Evolutionary conservation across 2,113 vertebrate genomes (phyloP).

Genomic region (Quiscalus mexicanus): DNA sequence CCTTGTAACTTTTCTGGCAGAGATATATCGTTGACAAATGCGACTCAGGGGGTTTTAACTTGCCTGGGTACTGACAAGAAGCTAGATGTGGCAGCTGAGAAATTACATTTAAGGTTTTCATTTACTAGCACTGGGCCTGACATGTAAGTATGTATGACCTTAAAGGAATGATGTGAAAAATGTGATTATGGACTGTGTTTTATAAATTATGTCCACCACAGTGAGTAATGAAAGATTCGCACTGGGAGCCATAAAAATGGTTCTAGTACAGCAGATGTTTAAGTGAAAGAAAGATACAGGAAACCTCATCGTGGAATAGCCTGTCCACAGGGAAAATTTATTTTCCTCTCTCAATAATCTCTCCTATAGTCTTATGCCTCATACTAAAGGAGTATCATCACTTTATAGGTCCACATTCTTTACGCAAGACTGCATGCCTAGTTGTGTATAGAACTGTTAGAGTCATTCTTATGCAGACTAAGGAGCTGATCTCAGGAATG

Average conservation of each 20-base stretch:
- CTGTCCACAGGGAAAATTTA: background rate
- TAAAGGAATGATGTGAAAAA: background rate
- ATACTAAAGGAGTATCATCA: background rate
- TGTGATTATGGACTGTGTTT: background rate
- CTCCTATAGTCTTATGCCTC: background rate
- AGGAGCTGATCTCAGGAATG: background rate
- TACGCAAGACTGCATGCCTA: background rate
- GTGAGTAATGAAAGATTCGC: background rate
- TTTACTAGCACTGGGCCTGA: background rate
- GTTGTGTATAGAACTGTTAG: background rate
- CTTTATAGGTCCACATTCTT: background rate
- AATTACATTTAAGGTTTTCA: background rate
- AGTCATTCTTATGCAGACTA: background rate
- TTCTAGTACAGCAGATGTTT: background rate
- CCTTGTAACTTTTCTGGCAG: background rate
- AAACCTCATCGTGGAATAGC: background rate
- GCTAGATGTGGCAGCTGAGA: background rate
- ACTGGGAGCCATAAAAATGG: background rate
- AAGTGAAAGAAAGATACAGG: background rate
- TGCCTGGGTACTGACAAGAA: background rate
- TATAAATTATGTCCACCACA: background rate
- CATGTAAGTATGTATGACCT: background rate
- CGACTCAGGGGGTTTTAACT: background rate
- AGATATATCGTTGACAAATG: rapidly evolving
- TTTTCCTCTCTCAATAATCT: background rate